Conservation (phyloP, 2,797 vertebrate species). For the Emydoidea blandingii region DNA sequence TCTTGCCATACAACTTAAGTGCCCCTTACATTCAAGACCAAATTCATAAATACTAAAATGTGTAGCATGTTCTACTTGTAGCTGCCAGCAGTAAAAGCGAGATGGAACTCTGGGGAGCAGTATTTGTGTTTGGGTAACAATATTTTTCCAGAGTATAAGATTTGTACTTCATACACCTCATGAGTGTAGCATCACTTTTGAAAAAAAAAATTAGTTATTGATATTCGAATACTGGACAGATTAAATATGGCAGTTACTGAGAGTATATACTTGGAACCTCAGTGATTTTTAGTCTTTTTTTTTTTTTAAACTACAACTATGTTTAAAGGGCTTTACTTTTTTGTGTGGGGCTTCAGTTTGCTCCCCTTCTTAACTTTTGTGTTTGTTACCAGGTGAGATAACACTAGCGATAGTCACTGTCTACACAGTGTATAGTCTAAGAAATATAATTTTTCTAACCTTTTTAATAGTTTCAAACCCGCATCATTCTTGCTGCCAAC, state of each 20-base stretch:
- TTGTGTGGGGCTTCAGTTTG: not conserved
- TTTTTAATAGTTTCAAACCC: not conserved
- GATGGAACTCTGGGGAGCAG: not conserved
- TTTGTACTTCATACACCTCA: not conserved
- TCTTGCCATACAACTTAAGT: not conserved
- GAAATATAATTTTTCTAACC: not conserved
- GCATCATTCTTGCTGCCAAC: constrained; percentile 20
- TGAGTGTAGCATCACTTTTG: not conserved
- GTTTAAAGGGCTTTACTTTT: not conserved
- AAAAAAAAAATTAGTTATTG: not conserved
- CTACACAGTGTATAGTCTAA: not conserved
- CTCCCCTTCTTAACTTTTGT: not conserved
- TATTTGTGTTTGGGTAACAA: not conserved
- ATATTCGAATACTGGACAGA: not conserved
- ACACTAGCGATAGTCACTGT: not conserved
- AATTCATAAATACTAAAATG: not conserved
- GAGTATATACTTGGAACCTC: not conserved
- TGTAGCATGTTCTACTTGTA: not conserved
- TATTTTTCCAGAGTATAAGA: not conserved
- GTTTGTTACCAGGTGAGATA: not conserved
- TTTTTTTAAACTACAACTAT: not conserved
- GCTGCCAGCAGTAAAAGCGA: not conserved
- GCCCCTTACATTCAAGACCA: not conserved
- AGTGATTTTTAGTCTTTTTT: not conserved
- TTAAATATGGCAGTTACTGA: not conserved